Percentiles rank a stretch among this genome's conserved stretches.
Evolutionary conservation across 2,113 vertebrate species (phyloP).

Genomic region (Ammodytes dubius): DNA sequence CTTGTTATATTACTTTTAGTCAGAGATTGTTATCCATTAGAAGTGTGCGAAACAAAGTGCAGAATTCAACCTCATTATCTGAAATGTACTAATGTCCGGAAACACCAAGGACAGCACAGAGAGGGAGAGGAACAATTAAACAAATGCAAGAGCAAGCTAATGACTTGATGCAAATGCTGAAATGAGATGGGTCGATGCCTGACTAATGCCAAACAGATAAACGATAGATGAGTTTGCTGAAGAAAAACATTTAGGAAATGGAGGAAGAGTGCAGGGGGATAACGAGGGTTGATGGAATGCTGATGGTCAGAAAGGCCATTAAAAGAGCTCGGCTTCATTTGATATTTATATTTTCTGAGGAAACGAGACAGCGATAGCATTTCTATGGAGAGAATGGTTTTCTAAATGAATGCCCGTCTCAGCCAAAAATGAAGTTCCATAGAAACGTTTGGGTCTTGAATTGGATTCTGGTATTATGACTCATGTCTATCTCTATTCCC

Average conservation of each 20-base stretch:
- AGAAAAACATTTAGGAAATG: slow-evolving; percentile 29
- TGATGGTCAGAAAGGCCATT: not conserved
- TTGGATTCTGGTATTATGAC: not conserved
- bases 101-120: not conserved
- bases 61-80: not conserved
- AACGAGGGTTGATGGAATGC: not conserved
- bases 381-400: not conserved
- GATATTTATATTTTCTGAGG: not conserved
- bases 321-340: not conserved
- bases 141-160: slow-evolving; percentile 13
- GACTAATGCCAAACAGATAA: slow-evolving; percentile 24
- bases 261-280: not conserved
- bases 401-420: no score
- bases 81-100: not conserved
- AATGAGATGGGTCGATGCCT: slow-evolving; percentile 16
- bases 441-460: not conserved
- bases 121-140: slow-evolving; percentile 30
- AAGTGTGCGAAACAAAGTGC: not conserved
- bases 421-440: no score
- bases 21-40: not conserved
- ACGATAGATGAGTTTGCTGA: slow-evolving; percentile 5
- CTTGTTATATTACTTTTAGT: not conserved
- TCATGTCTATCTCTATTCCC: not conserved
- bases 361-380: not conserved
- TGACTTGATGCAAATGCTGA: slow-evolving; percentile 26